Evolutionary conservation across 1,140 invertebrate species (phyloP), one percentile per base, ranked within the genome.

Genomic region (Oppia nitens): DNA sequence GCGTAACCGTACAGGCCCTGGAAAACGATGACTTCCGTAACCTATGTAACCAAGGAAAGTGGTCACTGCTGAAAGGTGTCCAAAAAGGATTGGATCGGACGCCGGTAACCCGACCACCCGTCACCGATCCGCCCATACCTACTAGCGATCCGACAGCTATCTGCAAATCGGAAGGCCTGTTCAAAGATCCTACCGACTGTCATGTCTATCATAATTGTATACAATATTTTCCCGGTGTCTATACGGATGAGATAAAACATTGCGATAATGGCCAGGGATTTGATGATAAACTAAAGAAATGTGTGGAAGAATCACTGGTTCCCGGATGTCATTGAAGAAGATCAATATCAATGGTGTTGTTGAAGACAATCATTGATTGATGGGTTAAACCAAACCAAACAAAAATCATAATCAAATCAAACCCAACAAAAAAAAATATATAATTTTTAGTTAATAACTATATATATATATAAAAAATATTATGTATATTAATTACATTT

Each of bases 41-140:
- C 12, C 17, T n/a, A 4, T 60, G 58, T 57, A n/a, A n/a, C n/a
- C 55, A 54, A 21, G 27, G 59, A 1, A 60, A 60, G 25, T 61
- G 59, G 12, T 54, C 58, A 3, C 25, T 60, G 20, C 20, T 60
- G 4, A 55, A 60, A 20, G 57, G 54, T 17, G 59, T 60, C 27
- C 1, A 23, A 1, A 21, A 29, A 6, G 56, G 56, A 14, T 59
- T 59, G 23, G 40, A 60, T 51, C 32, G 23, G 1, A 32, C 12
- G 1, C 4, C 23, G 1, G 55, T 60, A 1, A n/a, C n/a, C n/a
- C n/a, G n/a, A n/a, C 3, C 23, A 2, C 26, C 51, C 1, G 6
- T 47, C 27, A 26, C 56, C 2, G n/a, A n/a, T n/a, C n/a, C n/a
- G n/a, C n/a, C n/a, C n/a, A n/a, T n/a, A n/a, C 55, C 40, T 27